A percentile compares a stretch with the other conserved stretches of the same genome.
Evolutionary conservation across 2,888 invertebrate species (phyloP).

Genomic region (Pocota personata): DNA sequence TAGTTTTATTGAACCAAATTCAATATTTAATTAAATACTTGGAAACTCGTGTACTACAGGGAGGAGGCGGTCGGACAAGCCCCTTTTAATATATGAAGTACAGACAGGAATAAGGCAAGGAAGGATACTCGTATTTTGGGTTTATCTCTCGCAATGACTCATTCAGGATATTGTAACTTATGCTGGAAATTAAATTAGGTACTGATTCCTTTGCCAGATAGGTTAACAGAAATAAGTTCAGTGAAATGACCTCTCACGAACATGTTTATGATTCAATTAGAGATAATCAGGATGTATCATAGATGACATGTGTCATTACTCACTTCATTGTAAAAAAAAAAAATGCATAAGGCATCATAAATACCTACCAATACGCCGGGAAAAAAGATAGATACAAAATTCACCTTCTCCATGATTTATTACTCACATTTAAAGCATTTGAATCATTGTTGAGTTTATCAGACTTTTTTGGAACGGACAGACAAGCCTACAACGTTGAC

Average conservation of each 20-base stretch:
- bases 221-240: not conserved
- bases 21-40: conserved; percentile 31
- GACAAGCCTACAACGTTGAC: conserved; percentile 27
- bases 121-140: not conserved
- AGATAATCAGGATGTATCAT: not conserved
- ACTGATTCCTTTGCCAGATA: conserved; percentile 20
- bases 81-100: not conserved
- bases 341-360: too few relatives aligned
- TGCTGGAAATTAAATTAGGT: not conserved
- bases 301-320: too few relatives aligned
- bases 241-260: not conserved
- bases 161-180: conserved; percentile 7
- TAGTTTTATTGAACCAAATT: too few relatives aligned
- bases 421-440: conserved; percentile 13
- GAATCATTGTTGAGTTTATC: conserved; percentile 20
- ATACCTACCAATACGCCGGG: too few relatives aligned
- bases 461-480: conserved; percentile 3
- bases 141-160: conserved; percentile 12
- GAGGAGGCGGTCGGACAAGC: not conserved
- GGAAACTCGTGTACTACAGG: not conserved
- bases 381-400: not conserved
- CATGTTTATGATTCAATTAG: not conserved
- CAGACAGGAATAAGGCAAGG: not conserved
- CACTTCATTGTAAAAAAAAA: too few relatives aligned
- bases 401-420: conserved; percentile 20